Percentiles rank a stretch among this genome's conserved stretches.
These are phyloP conservation scores for Deilephila elpenor DNA, from an alignment of 2,888 invertebrate genomes.

Conservation along the genomic window DNA sequence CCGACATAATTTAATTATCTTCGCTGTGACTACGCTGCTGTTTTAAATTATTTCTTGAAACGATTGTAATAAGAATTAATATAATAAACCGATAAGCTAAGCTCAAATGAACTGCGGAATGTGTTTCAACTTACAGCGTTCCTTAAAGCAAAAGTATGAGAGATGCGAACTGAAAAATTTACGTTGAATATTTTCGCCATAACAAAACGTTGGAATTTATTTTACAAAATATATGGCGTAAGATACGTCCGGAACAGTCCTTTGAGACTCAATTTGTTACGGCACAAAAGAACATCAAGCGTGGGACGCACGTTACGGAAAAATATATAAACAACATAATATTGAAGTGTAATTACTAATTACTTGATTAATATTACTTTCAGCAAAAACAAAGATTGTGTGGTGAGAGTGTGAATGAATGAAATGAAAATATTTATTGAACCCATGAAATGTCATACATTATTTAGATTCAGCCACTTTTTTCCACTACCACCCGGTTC, in stretches of 20 bases:
- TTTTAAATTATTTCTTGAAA: too few relatives aligned
- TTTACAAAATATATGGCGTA: constrained; percentile 2
- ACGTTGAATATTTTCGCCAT: neutral
- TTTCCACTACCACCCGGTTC: too few relatives aligned
- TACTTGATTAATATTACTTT: constrained; percentile 30
- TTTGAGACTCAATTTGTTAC: constrained; percentile 1
- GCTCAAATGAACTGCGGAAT: too few relatives aligned
- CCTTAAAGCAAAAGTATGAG: neutral
- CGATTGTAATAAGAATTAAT: too few relatives aligned
- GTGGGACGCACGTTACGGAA: neutral
- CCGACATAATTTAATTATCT: too few relatives aligned
- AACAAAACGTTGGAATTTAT: constrained; percentile 5
- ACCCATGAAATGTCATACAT: too few relatives aligned
- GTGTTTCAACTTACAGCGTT: too few relatives aligned
- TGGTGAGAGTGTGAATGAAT: too few relatives aligned
- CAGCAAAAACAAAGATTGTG: neutral
- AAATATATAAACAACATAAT: neutral
- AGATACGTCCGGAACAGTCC: neutral
- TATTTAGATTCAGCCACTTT: too few relatives aligned
- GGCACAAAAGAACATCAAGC: constrained; percentile 6
- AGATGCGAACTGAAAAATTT: neutral
- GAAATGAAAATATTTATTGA: too few relatives aligned
- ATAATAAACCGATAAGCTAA: too few relatives aligned
- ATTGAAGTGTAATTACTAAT: neutral
- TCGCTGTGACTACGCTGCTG: too few relatives aligned